Base-by-base conservation (phyloP, 2,113 vertebrate species). In the Rhinogobius similis region DNA sequence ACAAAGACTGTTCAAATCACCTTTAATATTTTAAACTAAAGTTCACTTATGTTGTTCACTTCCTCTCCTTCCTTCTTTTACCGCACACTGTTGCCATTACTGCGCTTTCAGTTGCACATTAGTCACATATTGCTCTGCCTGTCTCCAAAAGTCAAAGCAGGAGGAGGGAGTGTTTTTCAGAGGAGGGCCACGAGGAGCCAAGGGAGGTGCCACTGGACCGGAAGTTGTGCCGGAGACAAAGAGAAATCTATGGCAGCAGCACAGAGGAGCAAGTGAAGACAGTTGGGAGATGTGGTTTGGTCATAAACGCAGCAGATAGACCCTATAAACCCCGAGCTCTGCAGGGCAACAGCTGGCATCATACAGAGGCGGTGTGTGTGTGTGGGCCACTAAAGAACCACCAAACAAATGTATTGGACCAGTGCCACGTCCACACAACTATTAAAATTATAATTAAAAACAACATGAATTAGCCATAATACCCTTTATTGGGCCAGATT, bases 261-360 rank as follows among this genome's bases (percentile, higher is more conserved):
- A 68, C 65, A 82, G 26, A 67, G 73, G 63, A 44, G 79, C 74
- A 75, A 73, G 81, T 77, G 76, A 73, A 84, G 76, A 77, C 77
- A 72, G 74, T 72, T 76, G 73, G 70, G 78, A 83, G 68, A 79
- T 82, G 82, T 73, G 73, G 82, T 82, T 79, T 75, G 68, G 78
- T 59, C 68, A 85, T 87, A 78, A 41, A 86, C 2, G 44, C 56
- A 68, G 75, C 66, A 82, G 79, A 88, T 75, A 86, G 80, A 79
- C 82, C 79, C 77, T 81, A 88, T 86, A 88, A 90, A 86, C 32
- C 64, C 53, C 13, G 65, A 64, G 70, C 67, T 83, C 77, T 81
- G 80, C 52, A 69, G 68, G 72, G 65, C 75, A 80, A 75, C 76
- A 87, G 85, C 76, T 83, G 77, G 53, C 46, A 56, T 41, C 10